A percentile compares a stretch with the other conserved stretches of the same genome.
phyloP scores from a whole-genome alignment of 2,888 invertebrate genomes.

The Epinotia demarniana region DNA sequence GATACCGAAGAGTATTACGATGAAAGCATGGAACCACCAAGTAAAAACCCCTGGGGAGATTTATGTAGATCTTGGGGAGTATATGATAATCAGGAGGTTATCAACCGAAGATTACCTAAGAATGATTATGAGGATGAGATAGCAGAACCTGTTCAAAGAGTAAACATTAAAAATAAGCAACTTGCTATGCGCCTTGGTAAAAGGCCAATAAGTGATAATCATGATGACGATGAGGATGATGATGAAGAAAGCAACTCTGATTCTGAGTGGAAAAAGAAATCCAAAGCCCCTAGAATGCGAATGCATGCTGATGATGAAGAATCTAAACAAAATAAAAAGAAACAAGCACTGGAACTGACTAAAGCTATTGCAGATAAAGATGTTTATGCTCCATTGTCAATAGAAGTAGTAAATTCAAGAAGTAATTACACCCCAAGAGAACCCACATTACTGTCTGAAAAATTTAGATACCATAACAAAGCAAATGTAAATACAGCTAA shows the following conservation, averaged over 20 bases:
- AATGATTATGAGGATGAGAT: conserved; percentile 63
- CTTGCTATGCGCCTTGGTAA: conserved; percentile 76
- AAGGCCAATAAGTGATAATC: conserved; percentile 55
- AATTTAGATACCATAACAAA: conserved; percentile 65
- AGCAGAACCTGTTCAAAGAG: conserved; percentile 54
- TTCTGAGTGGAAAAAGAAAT: conserved; percentile 85
- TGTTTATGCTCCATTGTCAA: conserved; percentile 72
- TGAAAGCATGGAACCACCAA: conserved; percentile 60
- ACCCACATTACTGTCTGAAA: conserved; percentile 69
- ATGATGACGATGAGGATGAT: conserved; percentile 58
- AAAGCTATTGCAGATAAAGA: conserved; percentile 54
- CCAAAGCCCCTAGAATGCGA: conserved; percentile 90
- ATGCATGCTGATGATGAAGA: conserved; percentile 96
- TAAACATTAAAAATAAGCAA: conserved; percentile 70
- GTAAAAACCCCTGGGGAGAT: conserved; percentile 90
- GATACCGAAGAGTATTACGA: conserved; percentile 59
- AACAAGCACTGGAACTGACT: conserved; percentile 54
- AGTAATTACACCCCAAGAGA: conserved; percentile 63
- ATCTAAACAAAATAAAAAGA: conserved; percentile 79
- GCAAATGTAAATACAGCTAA: conserved; percentile 48
- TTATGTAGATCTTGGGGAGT: conserved; percentile 89
- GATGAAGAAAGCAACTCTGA: conserved; percentile 79
- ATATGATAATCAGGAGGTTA: conserved; percentile 86
- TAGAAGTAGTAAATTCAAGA: conserved; percentile 73
- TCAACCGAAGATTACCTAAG: conserved; percentile 67